Base-by-base conservation (phyloP, 2,113 vertebrate species). In the Pungitius pungitius region DNA sequence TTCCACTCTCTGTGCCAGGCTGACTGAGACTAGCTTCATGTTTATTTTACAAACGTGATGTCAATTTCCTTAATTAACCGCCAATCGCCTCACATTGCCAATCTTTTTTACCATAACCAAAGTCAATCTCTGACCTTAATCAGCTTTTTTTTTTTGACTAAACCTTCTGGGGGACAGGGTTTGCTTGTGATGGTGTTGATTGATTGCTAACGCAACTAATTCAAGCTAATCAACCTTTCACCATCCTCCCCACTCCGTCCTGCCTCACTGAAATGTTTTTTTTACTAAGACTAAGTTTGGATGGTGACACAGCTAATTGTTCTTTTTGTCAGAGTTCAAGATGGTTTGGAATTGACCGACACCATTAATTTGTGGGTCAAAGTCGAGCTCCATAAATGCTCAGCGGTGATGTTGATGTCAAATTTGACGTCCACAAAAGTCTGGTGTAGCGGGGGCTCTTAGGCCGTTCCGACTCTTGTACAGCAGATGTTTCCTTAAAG, bases 401-500 rank as follows among this genome's bases (percentile, higher is more conserved):
- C 18, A 30, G 40, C 26, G 9, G 42, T 58, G 58, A 64, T 58
- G 61, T 65, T 63, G 30, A 22, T 60, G 45, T 35, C 51, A 56
- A 51, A 72, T 20, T 8, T 35, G 13, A 18, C 1, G 15, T 18
- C 5, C 20, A 26, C 70, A 78, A 76, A n/a, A 47, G 60, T 47
- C 20, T 22, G 26, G n/a, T 10, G 24, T 0, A 15, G 24, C 43
- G 13, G 4, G n/a, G n/a, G 60, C 40, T 69, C 27, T 55, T 8
- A 37, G 33, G 56, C 52, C 26, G n/a, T 70, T 30, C 37, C 27
- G 8, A 39, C 24, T 18, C 33, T 22, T 45, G 40, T 56, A 59
- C 22, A 56, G 56, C 57, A 56, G 58, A 70, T 63, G 68, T 72
- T 73, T 69, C 58, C 68, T 40, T 37, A 57, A 73, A 61, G 68